Base-by-base conservation (phyloP, 2,113 vertebrate genomes). In the Percopsis transmontana region DNA sequence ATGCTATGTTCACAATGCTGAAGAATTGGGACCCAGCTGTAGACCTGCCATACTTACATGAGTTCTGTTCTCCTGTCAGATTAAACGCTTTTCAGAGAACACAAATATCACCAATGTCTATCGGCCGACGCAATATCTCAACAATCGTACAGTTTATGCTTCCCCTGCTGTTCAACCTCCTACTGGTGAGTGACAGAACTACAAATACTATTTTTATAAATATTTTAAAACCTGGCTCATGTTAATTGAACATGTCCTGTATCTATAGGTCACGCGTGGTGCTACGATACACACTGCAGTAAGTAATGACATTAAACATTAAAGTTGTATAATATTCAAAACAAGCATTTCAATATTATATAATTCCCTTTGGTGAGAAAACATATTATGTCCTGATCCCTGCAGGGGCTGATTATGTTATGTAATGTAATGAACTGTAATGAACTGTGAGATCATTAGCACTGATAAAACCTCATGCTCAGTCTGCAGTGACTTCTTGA, bases 241-340 rank as follows among this genome's bases (percentile, higher is more conserved):
- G 38, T 42, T 74, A 24, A 56, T 27, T 24, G 1, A 12, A 1
- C 23, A 2, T 50, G 3, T 38, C 68, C 7, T 54, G 50, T 33
- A 54, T 60, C 24, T 59, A 23, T 6, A 87, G 83, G 41, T 58
- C 67, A 60, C 33, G 2, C 21, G 0, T 91, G 86, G 88, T 90
- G 88, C 72, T 88, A 85, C n/a, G 55, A 81, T 3, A 52, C 63
- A 3, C 52, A 80, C 52, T 88, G 89, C 33, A n/a, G 88, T 90
- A 85, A 13, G 83, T 72, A 55, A 42, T 19, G 2, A 24, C 33
- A 1, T 13, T 45, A 14, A 13, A 45, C 3, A 14, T 45, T 10
- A 16, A 16, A 12, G 12, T 41, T 45, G 2, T 45, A 5, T 12
- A 16, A 45, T 14, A 45, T 3, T 2, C 3, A 33, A 33, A 33